phyloP scores from a whole-genome alignment of 2,797 vertebrate genomes.

The Fratercula arctica region DNA sequence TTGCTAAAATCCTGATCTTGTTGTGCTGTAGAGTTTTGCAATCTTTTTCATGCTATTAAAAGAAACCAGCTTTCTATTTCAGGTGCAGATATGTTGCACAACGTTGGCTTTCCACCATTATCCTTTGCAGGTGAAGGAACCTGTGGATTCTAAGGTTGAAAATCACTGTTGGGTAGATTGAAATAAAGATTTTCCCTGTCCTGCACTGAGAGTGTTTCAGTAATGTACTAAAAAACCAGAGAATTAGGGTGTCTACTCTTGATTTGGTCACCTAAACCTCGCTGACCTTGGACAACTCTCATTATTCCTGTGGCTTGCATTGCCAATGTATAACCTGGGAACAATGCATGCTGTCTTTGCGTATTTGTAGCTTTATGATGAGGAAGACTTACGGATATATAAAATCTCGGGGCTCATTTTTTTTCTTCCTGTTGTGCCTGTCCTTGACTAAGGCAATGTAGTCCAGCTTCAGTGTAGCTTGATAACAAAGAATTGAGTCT shows the following conservation, averaged over 20 bases:
- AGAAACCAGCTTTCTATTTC: background rate
- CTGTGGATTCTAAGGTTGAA: background rate
- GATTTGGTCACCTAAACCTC: background rate
- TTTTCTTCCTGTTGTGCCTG: background rate
- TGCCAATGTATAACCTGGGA: background rate
- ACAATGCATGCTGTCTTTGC: background rate
- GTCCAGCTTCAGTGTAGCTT: background rate
- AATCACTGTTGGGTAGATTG: background rate
- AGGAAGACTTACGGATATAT: background rate
- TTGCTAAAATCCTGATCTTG: background rate
- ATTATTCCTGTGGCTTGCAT: background rate
- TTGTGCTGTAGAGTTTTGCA: background rate
- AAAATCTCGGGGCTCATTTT: background rate
- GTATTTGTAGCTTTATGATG: background rate
- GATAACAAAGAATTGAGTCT: background rate
- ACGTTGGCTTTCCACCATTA: background rate
- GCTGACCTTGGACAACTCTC: background rate
- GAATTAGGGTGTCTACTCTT: background rate
- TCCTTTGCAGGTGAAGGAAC: background rate
- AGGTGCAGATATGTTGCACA: background rate
- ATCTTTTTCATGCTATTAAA: background rate
- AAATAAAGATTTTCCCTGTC: background rate
- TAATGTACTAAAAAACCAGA: background rate
- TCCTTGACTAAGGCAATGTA: background rate
- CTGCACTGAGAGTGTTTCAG: background rate